Evolutionary conservation across 2,888 invertebrate genomes (phyloP), one percentile per base, ranked within the genome.

Genomic region (Torymus aiolomorphi): DNA sequence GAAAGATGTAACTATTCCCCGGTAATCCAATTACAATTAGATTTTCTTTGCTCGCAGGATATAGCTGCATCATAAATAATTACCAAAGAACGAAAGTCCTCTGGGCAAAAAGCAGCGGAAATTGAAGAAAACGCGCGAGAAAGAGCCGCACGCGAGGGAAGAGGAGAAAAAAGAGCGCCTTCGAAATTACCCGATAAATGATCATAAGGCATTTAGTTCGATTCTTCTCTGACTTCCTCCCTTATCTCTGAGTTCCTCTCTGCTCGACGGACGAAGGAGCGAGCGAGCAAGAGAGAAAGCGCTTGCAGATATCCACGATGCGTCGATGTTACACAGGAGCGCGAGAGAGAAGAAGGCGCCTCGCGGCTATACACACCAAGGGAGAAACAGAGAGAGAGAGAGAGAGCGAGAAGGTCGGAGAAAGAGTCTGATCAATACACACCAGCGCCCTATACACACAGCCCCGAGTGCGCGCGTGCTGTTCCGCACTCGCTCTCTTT

Each of bases 201-300:
- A 72, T 71, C 77, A 77, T 77, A 71, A 71, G 16, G 63, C 70
- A 63, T 76, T 76, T 70, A 76, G 56, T 76, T 76, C 56, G 62
- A 63, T 62, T 16, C n/a, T 42, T 42, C n/a, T n/a, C 49, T 18
- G 13, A 18, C 71, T 65, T 51, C 62, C 42, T 63, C 42, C 42
- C 56, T 63, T 54, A 54, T 63, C 63, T 8, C 14, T 18, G 24
- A 42, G 42, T 42, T 42, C 42, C 42, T 42, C 42, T 42, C 42
- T 8, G 42, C 8, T 42, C 18, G 51, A 13, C 12, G n/a, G 1
- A 52, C 24, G 14, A 31, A 14, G 18, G 11, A 31, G 5, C 18
- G 11, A 31, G 73, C 42, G n/a, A 14, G 18, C 13, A 10, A 18
- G 13, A 61, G 12, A 20, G 59, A 59, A 18, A 2, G 11, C 16